These are phyloP conservation scores for Gastracanthus pulcherrimus DNA, from an alignment of 2,888 invertebrate species.

Conservation along the genomic window DNA sequence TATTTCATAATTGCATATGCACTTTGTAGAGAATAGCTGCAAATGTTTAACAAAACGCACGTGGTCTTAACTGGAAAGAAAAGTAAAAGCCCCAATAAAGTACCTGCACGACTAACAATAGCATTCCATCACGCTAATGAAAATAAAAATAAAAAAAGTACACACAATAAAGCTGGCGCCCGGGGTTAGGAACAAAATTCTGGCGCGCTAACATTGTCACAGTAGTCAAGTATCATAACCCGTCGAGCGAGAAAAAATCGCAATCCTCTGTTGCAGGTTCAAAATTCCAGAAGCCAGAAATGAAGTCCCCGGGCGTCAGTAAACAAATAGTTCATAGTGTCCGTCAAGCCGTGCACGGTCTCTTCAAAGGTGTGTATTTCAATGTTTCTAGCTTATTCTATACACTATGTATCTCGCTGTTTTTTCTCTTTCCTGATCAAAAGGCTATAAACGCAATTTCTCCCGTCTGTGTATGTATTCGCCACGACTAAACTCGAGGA, in stretches of 20 bases:
- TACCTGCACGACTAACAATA: constrained; percentile 7
- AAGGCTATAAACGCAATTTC: too few relatives aligned
- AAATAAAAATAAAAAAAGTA: constrained; percentile 15
- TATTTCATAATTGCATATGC: neutral
- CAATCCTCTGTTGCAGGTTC: constrained; percentile 64
- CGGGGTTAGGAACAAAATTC: constrained; percentile 45
- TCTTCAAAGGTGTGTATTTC: constrained; percentile 65
- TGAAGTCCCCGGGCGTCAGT: constrained; percentile 66
- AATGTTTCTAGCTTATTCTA: neutral
- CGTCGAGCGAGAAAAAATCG: constrained; percentile 19
- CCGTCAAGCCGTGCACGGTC: constrained; percentile 60
- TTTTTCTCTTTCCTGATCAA: neutral
- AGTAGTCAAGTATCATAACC: neutral
- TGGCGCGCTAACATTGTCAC: neutral
- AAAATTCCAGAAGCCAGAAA: constrained; percentile 61
- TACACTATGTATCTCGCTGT: neutral
- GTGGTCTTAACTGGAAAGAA: neutral
- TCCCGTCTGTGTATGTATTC: neutral
- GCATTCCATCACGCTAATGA: too few relatives aligned
- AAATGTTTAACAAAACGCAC: constrained; percentile 28
- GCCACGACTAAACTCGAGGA: too few relatives aligned
- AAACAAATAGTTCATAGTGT: constrained; percentile 64
- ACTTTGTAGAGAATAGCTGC: constrained; percentile 28
- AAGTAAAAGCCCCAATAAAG: neutral
- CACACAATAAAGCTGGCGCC: constrained; percentile 59